A percentile compares a stretch with the other conserved stretches of the same genome.
Evolutionary conservation across 35 echinoderm and acorn worm genomes (phyloP).

Genomic region (Diadema setosum): DNA sequence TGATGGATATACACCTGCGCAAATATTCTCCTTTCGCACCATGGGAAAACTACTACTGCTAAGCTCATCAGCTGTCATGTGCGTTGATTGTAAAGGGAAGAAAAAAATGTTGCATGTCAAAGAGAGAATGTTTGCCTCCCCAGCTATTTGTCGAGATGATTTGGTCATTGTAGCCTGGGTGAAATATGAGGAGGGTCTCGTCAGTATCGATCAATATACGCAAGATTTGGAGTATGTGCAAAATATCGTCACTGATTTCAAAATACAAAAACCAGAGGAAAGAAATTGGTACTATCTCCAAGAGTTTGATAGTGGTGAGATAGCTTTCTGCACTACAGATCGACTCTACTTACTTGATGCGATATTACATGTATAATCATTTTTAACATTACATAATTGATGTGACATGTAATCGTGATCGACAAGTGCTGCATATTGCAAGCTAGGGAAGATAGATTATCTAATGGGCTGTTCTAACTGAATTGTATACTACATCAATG

Average conservation of each 20-base stretch:
- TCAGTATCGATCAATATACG: background rate
- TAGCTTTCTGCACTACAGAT: background rate
- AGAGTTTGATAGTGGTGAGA: background rate
- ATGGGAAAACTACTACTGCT: background rate
- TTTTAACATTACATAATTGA: too few relatives aligned
- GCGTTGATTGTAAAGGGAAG: background rate
- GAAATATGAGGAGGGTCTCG: background rate
- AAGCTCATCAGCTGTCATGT: background rate
- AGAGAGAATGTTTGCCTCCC: background rate
- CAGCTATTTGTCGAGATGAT: background rate
- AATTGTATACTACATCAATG: too few relatives aligned
- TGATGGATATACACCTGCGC: background rate
- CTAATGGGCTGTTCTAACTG: too few relatives aligned
- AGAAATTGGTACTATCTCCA: background rate
- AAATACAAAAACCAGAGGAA: background rate
- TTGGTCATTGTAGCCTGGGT: background rate
- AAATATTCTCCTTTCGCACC: background rate
- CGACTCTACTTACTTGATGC: too few relatives aligned
- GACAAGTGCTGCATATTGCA: too few relatives aligned
- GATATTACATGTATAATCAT: too few relatives aligned
- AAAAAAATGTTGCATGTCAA: background rate
- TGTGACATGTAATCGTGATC: too few relatives aligned
- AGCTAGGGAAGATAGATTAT: too few relatives aligned
- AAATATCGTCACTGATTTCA: background rate
- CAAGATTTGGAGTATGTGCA: background rate